Evolutionary conservation across 2,113 vertebrate genomes (phyloP).

Genomic region (Catharus bicknelli): DNA sequence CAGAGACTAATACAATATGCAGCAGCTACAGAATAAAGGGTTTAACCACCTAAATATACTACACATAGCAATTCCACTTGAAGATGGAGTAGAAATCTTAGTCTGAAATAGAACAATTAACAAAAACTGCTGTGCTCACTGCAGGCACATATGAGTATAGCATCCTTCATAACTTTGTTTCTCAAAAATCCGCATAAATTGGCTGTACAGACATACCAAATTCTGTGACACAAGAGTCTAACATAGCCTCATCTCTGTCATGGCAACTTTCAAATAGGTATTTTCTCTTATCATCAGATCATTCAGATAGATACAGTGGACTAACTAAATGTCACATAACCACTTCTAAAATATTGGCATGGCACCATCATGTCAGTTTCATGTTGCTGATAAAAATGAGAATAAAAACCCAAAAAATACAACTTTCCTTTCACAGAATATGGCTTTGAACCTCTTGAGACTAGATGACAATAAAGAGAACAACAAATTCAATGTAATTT

Average conservation of each 20-base stretch:
- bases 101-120: neutral
- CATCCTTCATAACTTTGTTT: neutral
- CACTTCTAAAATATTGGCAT: neutral
- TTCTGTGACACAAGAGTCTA: neutral
- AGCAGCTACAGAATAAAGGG: slow-evolving; percentile 23
- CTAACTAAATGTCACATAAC: neutral
- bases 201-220: neutral
- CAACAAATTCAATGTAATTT: neutral
- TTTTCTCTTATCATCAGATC: neutral
- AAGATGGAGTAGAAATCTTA: neutral
- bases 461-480: neutral
- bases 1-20: slow-evolving; percentile 2
- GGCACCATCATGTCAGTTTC: neutral
- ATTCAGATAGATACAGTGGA: neutral
- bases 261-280: neutral
- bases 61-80: neutral
- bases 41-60: neutral
- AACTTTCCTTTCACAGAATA: neutral
- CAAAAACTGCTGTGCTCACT: neutral
- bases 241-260: neutral
- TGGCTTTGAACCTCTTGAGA: neutral
- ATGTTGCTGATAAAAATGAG: neutral
- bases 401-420: neutral
- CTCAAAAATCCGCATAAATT: neutral
- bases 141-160: neutral